These are phyloP conservation scores for Cyclophora punctaria DNA, from an alignment of 2,888 invertebrate genomes.

Conservation along the genomic window DNA sequence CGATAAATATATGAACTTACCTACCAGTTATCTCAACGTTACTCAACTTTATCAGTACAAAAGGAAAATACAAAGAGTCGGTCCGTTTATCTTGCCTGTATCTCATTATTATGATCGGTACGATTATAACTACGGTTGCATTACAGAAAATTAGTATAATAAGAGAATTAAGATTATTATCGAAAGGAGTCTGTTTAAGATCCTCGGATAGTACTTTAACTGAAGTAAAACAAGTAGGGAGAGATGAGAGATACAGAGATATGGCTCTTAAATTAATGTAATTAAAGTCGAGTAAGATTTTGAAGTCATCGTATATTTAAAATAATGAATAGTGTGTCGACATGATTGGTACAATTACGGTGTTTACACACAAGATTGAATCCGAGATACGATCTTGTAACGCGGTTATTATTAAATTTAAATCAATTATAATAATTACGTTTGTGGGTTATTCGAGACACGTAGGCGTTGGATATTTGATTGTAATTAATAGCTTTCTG, in stretches of 20 bases:
- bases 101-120: background rate
- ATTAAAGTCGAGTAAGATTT: slow-evolving; percentile 2
- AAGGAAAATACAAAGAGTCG: too few species aligned
- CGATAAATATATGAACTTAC: too few species aligned
- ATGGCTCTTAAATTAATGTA: background rate
- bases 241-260: background rate
- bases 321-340: slow-evolving; percentile 14
- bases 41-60: too few species aligned
- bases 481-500: slow-evolving; percentile 60
- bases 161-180: slow-evolving; percentile 11
- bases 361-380: slow-evolving; percentile 52
- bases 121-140: too few species aligned
- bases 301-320: background rate
- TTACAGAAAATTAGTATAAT: slow-evolving; percentile 4
- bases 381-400: slow-evolving; percentile 42
- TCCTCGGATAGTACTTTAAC: slow-evolving; percentile 1
- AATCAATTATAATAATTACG: slow-evolving; percentile 71
- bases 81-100: background rate
- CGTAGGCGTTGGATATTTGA: slow-evolving; percentile 54
- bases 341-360: slow-evolving; percentile 33
- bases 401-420: slow-evolving; percentile 63
- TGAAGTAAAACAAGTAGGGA: background rate
- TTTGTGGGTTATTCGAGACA: slow-evolving; percentile 37
- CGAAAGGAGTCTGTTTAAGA: background rate
- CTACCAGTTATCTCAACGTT: too few species aligned